A percentile compares a stretch with the other conserved stretches of the same genome.
Conservation (phyloP, 2,888 invertebrate genomes). For the Papilio elwesi region DNA sequence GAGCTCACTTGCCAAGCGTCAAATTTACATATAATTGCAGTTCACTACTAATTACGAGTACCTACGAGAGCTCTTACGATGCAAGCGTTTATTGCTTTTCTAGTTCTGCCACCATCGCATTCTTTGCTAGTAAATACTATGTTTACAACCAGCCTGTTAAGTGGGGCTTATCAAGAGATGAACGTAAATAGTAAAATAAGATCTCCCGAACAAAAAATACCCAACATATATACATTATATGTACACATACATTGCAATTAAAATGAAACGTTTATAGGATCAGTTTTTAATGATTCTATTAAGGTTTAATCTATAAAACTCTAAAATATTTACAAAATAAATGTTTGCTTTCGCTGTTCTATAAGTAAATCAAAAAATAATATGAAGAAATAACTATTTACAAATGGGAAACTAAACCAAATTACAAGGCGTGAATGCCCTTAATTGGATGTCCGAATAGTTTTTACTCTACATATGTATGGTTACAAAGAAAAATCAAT, state of each 20-base stretch:
- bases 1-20: conserved; percentile 61
- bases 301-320: background rate
- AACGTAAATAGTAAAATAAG: too few species aligned
- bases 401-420: too few species aligned
- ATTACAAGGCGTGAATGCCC: too few species aligned
- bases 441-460: too few species aligned
- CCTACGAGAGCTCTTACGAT: conserved; percentile 36
- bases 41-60: conserved; percentile 67
- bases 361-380: too few species aligned
- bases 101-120: conserved; percentile 16
- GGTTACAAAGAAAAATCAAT: too few species aligned
- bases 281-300: too few species aligned
- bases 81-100: conserved; percentile 38
- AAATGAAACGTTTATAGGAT: too few species aligned
- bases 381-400: conserved; percentile 34
- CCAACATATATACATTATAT: too few species aligned
- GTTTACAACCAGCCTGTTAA: background rate
- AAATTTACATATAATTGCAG: conserved; percentile 81
- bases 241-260: too few species aligned
- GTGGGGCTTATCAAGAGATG: background rate
- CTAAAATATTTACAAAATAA: conserved; percentile 34
- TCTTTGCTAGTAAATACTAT: background rate
- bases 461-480: background rate
- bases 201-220: too few species aligned
- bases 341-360: too few species aligned